Evolutionary conservation across 2,888 invertebrate genomes (phyloP).

Genomic region (Dascillus cervinus): DNA sequence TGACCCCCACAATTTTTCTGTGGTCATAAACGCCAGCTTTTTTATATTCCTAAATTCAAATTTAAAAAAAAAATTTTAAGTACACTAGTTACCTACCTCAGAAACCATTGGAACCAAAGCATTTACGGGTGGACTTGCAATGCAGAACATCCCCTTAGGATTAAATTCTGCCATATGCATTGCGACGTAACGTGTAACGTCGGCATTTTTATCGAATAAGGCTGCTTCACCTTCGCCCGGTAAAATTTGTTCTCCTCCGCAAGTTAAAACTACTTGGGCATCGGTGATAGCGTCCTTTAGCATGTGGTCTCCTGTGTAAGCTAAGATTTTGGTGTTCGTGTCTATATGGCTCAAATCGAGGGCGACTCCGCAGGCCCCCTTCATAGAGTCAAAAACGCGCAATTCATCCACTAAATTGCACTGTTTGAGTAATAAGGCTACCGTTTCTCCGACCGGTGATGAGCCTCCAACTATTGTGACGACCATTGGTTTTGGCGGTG

Average conservation of each 20-base stretch:
- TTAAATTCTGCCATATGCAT: slow-evolving; percentile 37
- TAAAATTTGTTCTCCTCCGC: slow-evolving; percentile 31
- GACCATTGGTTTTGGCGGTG: too few species aligned
- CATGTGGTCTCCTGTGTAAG: slow-evolving; percentile 29
- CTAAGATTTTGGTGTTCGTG: slow-evolving; percentile 28
- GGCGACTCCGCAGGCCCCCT: slow-evolving; percentile 25
- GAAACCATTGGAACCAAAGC: slow-evolving; percentile 37
- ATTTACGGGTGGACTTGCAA: slow-evolving; percentile 36
- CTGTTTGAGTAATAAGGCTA: slow-evolving; percentile 33
- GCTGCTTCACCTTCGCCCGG: slow-evolving; percentile 22
- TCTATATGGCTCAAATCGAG: slow-evolving; percentile 36
- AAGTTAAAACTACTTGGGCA: slow-evolving; percentile 31
- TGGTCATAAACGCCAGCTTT: slow-evolving; percentile 31
- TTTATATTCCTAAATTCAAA: slow-evolving; percentile 35
- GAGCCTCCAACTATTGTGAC: slow-evolving; percentile 18
- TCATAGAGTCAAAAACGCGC: slow-evolving; percentile 30
- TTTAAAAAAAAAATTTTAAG: too few species aligned
- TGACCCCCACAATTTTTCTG: slow-evolving; percentile 33
- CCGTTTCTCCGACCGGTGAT: slow-evolving; percentile 14
- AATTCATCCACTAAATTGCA: slow-evolving; percentile 30
- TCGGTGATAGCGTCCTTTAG: slow-evolving; percentile 29
- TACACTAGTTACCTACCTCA: too few species aligned
- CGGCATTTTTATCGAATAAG: slow-evolving; percentile 33
- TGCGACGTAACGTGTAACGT: slow-evolving; percentile 31
- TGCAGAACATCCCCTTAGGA: slow-evolving; percentile 31